Base-by-base conservation (phyloP, 2,113 vertebrate species). In the Cygnus buccinator region DNA sequence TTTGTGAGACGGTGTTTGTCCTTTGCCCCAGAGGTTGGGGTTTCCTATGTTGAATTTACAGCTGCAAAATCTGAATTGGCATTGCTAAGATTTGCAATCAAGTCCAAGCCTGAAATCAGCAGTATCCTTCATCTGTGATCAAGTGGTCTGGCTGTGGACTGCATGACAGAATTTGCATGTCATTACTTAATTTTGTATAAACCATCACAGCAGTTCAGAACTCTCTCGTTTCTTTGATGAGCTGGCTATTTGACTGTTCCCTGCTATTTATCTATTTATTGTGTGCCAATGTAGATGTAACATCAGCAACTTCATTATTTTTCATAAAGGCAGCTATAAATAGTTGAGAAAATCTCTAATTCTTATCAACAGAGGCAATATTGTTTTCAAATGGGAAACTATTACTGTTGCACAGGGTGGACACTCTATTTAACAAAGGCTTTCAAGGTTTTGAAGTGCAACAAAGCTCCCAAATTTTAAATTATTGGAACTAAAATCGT, bases 171-270 rank as follows among this genome's bases (percentile, higher is more conserved):
- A 95, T 96, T 95, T 93, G 88, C 88, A 90, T 94, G 91, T 95
- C 86, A 67, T 96, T 96, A 63, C 59, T 97, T 96, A 87, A 95
- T 94, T 79, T 92, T 67, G 21, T 85, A 10, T n/a, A 90, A 91
- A 75, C 84, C 46, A 16, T 75, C 91, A 68, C 80, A 75, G 89
- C 90, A 85, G 86, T 43, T 75, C 80, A 82, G 65, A 76, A 55
- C 39, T 88, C 77, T 79, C 84, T 78, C 70, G 81, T 87, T 92
- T 85, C 71, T 91, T 74, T 95, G 93, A 86, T 82, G 88, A 71
- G 65, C 33, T 73, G 90, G 68, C 83, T 87, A 61, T 94, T 85
- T 94, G 84, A 96, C 91, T 92, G 89, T 33, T 76, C 37, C 57
- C 28, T 70, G 90, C 87, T 90, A 10, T 95, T 92, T 93, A 87